Percentiles rank a stretch among this genome's conserved stretches.
Conservation (phyloP, 2,797 vertebrate species). For the Manis pentadactyla region DNA sequence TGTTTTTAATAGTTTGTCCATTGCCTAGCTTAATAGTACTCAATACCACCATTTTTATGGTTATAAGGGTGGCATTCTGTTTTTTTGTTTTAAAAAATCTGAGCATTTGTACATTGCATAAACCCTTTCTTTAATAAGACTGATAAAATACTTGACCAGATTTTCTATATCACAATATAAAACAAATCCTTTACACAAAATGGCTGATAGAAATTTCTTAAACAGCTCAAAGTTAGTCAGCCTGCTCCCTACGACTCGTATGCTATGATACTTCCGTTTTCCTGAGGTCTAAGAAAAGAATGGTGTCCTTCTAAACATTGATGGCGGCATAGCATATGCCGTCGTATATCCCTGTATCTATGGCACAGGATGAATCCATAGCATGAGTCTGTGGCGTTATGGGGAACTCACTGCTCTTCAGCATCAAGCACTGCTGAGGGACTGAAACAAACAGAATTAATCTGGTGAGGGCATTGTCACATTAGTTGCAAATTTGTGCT, state of each 20-base stretch:
- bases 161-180: not conserved
- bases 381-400: not conserved
- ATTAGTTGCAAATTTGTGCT: not conserved
- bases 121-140: not conserved
- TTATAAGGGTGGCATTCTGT: not conserved
- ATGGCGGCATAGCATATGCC: not conserved
- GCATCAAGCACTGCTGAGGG: not conserved
- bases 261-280: slow-evolving; percentile 35
- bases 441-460: not conserved
- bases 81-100: not conserved
- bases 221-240: not conserved
- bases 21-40: not conserved
- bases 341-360: not conserved
- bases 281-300: not conserved
- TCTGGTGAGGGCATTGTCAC: not conserved
- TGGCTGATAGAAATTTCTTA: not conserved
- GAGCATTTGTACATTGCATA: not conserved
- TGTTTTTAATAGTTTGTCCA: not conserved
- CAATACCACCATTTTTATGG: not conserved
- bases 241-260: not conserved
- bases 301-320: not conserved
- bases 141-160: not conserved
- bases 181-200: slow-evolving; percentile 6
- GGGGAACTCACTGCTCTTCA: not conserved
- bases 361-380: not conserved